Conservation (phyloP, 2,888 invertebrate genomes). For the Drosophila limbata region DNA sequence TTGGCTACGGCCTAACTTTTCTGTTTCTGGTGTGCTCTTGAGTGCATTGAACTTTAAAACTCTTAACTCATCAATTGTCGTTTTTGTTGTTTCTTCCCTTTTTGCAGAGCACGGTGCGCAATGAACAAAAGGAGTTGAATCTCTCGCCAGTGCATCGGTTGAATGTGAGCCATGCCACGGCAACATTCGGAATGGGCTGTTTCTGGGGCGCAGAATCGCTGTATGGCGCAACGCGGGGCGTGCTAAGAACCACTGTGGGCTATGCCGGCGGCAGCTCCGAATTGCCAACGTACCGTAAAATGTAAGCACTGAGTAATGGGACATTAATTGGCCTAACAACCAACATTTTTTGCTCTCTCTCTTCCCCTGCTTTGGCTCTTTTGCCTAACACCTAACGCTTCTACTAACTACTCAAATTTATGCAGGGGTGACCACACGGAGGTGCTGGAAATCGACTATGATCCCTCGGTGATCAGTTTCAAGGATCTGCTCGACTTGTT, state of each 20-base stretch:
- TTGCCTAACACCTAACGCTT: slow-evolving; percentile 33
- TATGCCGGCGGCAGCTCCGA: slow-evolving; percentile 94
- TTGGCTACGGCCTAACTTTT: slow-evolving; percentile 68
- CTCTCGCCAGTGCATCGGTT: slow-evolving; percentile 81
- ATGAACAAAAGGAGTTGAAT: slow-evolving; percentile 83
- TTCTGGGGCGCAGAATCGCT: slow-evolving; percentile 96
- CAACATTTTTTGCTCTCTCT: slow-evolving; percentile 35
- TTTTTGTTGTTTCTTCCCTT: slow-evolving; percentile 12
- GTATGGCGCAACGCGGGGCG: slow-evolving; percentile 89
- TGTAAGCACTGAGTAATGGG: slow-evolving; percentile 88
- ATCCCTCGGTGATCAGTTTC: slow-evolving; percentile 91
- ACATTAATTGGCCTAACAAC: slow-evolving; percentile 55
- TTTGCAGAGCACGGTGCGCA: slow-evolving; percentile 81
- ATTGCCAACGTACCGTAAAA: slow-evolving; percentile 92
- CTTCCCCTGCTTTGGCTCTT: slow-evolving; percentile 17
- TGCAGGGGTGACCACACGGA: slow-evolving; percentile 96
- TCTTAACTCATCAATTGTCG: slow-evolving; percentile 20
- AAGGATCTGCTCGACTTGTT: slow-evolving; percentile 92
- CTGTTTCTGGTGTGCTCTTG: slow-evolving; percentile 65
- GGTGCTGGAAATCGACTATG: slow-evolving; percentile 95
- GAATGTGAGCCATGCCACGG: slow-evolving; percentile 85
- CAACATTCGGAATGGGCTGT: slow-evolving; percentile 97
- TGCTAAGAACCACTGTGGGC: slow-evolving; percentile 96
- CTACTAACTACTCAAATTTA: slow-evolving; percentile 54
- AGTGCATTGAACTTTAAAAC: slow-evolving; percentile 22